These are phyloP conservation scores for Amblyteles armatorius DNA, from an alignment of 2,888 invertebrate species.

Conservation along the genomic window DNA sequence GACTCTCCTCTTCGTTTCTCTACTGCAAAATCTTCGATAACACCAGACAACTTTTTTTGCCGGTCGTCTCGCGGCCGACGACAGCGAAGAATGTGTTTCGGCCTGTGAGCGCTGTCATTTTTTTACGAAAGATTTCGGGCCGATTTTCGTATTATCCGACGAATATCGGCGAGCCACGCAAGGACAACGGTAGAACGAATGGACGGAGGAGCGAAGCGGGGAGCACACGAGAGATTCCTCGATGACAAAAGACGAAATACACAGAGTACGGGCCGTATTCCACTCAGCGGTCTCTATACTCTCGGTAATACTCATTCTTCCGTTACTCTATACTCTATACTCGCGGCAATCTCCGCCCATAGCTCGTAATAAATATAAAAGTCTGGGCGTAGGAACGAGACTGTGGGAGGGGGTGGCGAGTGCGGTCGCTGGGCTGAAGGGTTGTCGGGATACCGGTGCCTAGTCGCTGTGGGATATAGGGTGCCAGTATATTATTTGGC, in stretches of 20 bases:
- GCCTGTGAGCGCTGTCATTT: constrained; percentile 46
- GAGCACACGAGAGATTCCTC: constrained; percentile 66
- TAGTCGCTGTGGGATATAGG: constrained; percentile 74
- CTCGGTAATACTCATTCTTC: constrained; percentile 46
- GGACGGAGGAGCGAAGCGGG: constrained; percentile 26
- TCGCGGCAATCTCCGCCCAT: constrained; percentile 77
- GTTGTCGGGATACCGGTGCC: constrained; percentile 49
- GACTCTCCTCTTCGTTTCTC: constrained; percentile 66
- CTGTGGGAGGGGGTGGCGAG: constrained; percentile 28
- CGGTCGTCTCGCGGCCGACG: constrained; percentile 21
- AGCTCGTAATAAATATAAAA: constrained; percentile 83
- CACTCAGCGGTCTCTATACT: constrained; percentile 47
- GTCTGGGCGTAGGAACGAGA: constrained; percentile 70
- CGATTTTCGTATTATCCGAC: not conserved
- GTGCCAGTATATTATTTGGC: constrained; percentile 84
- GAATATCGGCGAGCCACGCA: constrained; percentile 19
- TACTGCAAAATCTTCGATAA: constrained; percentile 77
- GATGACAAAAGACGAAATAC: constrained; percentile 78
- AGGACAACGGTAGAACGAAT: constrained; percentile 20
- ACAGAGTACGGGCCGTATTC: constrained; percentile 46
- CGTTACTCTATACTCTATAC: constrained; percentile 57
- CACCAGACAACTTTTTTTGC: constrained; percentile 67
- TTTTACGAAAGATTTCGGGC: constrained; percentile 39
- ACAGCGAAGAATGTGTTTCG: constrained; percentile 6
- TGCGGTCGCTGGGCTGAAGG: constrained; percentile 39